Evolutionary conservation across 2,113 vertebrate species (phyloP).

Genomic region (Anseranas semipalmata): DNA sequence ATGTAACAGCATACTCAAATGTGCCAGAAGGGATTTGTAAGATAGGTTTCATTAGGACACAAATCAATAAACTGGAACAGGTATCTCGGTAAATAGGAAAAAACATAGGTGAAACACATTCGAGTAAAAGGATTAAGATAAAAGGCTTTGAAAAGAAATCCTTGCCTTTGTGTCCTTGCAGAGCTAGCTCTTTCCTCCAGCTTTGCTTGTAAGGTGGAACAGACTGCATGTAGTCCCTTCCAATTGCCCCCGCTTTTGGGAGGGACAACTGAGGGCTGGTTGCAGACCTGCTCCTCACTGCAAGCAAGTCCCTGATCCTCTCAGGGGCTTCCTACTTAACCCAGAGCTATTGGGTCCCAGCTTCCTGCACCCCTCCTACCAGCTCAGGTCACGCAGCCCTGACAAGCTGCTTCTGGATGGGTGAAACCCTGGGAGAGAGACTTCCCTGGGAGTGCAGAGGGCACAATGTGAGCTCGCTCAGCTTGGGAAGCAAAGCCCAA

Average conservation of each 20-base stretch:
- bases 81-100: background rate
- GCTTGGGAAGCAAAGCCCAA: background rate
- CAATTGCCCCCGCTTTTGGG: background rate
- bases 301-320: background rate
- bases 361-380: background rate
- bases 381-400: background rate
- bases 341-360: background rate
- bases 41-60: background rate
- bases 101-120: background rate
- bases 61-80: background rate
- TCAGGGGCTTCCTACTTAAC: background rate
- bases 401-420: background rate
- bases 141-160: background rate
- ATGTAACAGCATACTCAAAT: background rate
- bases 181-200: background rate
- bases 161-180: background rate
- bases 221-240: background rate
- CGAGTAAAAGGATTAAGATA: background rate
- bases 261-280: background rate
- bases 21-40: background rate
- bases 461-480: background rate
- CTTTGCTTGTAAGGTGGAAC: background rate
- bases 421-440: background rate
- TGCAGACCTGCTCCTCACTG: background rate
- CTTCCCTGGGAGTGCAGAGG: background rate